Conservation (phyloP, 2,113 vertebrate species). For the Spheniscus mendiculus region DNA sequence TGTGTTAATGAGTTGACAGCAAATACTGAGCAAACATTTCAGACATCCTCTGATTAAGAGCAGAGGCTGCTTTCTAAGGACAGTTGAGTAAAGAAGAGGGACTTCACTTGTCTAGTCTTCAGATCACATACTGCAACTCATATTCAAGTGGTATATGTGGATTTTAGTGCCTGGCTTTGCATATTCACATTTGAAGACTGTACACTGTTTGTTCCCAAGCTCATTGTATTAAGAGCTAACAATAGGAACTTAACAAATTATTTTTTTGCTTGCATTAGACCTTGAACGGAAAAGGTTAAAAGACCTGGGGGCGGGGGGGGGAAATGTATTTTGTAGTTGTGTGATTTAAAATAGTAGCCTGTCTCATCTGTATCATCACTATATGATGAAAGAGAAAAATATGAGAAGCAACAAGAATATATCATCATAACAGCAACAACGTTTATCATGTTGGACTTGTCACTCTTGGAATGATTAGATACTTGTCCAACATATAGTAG, state of each 20-base stretch:
- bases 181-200: neutral
- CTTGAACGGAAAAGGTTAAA: neutral
- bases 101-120: neutral
- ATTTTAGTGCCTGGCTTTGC: neutral
- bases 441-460: neutral
- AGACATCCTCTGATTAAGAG: neutral
- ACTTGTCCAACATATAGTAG: neutral
- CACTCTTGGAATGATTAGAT: neutral
- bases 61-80: neutral
- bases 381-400: constrained; percentile 28
- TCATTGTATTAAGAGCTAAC: neutral
- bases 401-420: neutral
- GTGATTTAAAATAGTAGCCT: neutral
- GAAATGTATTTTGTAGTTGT: neutral
- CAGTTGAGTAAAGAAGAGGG: neutral
- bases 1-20: neutral
- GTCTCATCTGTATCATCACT: neutral
- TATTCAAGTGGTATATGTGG: neutral
- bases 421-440: constrained; percentile 3
- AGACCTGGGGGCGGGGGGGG: neutral
- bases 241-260: neutral
- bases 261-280: neutral
- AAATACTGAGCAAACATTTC: neutral
- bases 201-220: neutral
- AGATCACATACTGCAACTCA: neutral